A percentile compares a stretch with the other conserved stretches of the same genome.
phyloP scores from a whole-genome alignment of 2,888 invertebrate genomes.

The Volucella inflata region DNA sequence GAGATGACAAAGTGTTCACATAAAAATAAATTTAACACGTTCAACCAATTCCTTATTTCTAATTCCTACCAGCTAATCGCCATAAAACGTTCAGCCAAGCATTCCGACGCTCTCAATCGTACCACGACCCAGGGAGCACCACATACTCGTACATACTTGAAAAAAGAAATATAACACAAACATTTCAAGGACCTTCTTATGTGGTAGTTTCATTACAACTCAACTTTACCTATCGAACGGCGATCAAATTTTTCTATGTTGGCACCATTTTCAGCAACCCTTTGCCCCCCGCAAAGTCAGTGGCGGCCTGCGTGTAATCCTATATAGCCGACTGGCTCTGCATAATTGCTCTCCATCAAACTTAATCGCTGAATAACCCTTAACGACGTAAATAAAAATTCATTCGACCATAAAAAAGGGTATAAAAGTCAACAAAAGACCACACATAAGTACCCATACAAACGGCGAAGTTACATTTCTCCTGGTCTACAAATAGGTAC shows the following conservation, averaged over 20 bases:
- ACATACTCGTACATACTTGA: conserved; percentile 47
- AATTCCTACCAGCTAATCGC: conserved; percentile 46
- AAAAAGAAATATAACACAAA: neutral
- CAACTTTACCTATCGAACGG: conserved; percentile 44
- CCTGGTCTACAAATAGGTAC: neutral
- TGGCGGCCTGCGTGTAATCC: conserved; percentile 27
- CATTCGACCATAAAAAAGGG: conserved; percentile 69
- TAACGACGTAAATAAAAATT: conserved; percentile 70
- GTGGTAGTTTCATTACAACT: conserved; percentile 52
- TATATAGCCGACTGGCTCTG: conserved; percentile 41
- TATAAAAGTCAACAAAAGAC: conserved; percentile 64
- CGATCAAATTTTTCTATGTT: conserved; percentile 39
- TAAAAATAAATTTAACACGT: conserved; percentile 61
- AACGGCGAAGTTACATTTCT: neutral
- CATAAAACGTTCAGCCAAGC: conserved; percentile 43
- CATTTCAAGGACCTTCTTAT: conserved; percentile 42
- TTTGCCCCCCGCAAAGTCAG: conserved; percentile 40
- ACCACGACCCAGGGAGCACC: conserved; percentile 4
- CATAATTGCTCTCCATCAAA: conserved; percentile 69
- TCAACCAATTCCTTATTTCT: conserved; percentile 38
- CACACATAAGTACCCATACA: neutral
- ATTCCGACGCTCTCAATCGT: conserved; percentile 32
- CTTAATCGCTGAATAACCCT: conserved; percentile 71
- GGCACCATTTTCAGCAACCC: conserved; percentile 57
- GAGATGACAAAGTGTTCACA: conserved; percentile 59